A percentile compares a stretch with the other conserved stretches of the same genome.
phyloP scores from a whole-genome alignment of 2,113 vertebrate species.

The Tachysurus fulvidraco region DNA sequence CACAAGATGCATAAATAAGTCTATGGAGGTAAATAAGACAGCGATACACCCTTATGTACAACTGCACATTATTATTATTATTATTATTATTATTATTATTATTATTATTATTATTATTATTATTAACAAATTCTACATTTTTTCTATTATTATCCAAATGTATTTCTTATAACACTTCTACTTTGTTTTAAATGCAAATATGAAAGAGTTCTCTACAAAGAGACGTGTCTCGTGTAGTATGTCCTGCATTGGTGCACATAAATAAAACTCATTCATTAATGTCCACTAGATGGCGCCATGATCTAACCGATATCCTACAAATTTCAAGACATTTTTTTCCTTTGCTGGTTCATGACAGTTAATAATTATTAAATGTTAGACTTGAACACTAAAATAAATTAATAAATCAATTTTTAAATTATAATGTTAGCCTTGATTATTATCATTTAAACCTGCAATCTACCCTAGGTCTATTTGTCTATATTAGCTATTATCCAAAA shows the following conservation, averaged over 20 bases:
- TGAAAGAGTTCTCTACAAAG: not conserved
- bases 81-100: too few relatives aligned
- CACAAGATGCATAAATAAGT: not conserved
- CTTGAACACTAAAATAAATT: not conserved
- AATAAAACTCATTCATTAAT: too few relatives aligned
- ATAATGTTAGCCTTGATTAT: not conserved
- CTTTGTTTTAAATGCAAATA: not conserved
- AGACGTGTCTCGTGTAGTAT: too few relatives aligned
- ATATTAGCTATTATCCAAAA: not conserved
- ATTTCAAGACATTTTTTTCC: not conserved
- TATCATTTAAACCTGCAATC: not conserved
- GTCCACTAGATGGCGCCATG: slow-evolving; percentile 49
- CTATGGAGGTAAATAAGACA: not conserved
- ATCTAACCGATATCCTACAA: slow-evolving; percentile 15
- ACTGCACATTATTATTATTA: too few relatives aligned
- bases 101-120: too few relatives aligned
- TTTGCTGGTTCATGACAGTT: not conserved
- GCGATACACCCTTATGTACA: not conserved
- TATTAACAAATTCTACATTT: too few relatives aligned
- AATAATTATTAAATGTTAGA: not conserved
- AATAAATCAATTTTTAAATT: not conserved
- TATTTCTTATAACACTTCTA: not conserved
- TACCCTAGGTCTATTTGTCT: not conserved
- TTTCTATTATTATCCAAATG: not conserved
- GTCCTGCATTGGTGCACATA: not conserved